Evolutionary conservation across 2,113 vertebrate genomes (phyloP).

Genomic region (Cyrtonyx montezumae): DNA sequence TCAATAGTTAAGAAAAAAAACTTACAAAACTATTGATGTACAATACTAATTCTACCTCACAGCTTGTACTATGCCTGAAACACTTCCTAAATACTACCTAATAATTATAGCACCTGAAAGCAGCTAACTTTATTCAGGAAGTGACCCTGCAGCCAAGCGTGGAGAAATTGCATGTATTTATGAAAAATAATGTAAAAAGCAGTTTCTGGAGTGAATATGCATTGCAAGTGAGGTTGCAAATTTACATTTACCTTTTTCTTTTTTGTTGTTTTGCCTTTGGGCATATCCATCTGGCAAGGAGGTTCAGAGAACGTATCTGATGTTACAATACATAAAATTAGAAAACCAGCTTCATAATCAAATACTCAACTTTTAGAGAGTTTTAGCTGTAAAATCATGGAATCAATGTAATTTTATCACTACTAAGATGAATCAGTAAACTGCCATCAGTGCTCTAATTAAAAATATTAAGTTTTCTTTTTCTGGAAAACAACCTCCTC

Average conservation of each 20-base stretch:
- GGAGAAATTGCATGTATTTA: background rate
- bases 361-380: background rate
- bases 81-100: background rate
- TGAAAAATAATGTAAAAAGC: background rate
- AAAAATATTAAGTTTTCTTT: background rate
- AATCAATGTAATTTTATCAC: background rate
- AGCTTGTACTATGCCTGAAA: background rate
- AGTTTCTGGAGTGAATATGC: background rate
- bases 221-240: background rate
- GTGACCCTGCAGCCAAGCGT: background rate
- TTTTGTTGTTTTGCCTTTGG: background rate
- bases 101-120: background rate
- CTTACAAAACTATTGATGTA: background rate
- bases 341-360: background rate
- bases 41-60: background rate
- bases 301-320: background rate
- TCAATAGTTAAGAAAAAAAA: background rate
- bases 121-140: background rate
- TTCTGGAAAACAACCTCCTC: background rate
- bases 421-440: background rate
- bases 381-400: background rate
- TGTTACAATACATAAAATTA: background rate
- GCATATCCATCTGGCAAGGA: background rate
- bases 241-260: constrained; percentile 48
- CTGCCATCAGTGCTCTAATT: background rate